These are phyloP conservation scores for Cotesia typhae DNA, from an alignment of 1,140 invertebrate species.

Conservation along the genomic window DNA sequence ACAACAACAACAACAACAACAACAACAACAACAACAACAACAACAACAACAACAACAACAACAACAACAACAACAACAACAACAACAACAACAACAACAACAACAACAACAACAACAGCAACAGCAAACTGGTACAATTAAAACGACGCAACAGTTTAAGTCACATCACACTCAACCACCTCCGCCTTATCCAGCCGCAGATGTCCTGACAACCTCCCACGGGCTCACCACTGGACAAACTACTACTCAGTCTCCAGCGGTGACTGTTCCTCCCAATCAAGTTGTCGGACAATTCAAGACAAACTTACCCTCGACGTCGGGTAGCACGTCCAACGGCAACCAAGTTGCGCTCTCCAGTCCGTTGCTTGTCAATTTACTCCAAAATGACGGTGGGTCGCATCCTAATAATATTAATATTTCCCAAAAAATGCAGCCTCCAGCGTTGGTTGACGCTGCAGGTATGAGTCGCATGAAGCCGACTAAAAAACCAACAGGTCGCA, in stretches of 20 bases:
- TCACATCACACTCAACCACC: slow-evolving; percentile 58
- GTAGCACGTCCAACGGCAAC: slow-evolving; percentile 55
- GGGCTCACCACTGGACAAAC: slow-evolving; percentile 51
- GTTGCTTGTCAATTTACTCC: slow-evolving; percentile 88
- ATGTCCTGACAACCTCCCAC: slow-evolving; percentile 48
- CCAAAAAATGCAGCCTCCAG: slow-evolving; percentile 66
- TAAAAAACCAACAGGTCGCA: slow-evolving; percentile 60
- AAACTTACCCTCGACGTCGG: slow-evolving; percentile 57
- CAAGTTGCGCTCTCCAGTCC: slow-evolving; percentile 83
- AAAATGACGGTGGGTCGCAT: slow-evolving; percentile 78
- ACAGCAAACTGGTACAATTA: slow-evolving; percentile 43
- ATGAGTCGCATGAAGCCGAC: slow-evolving; percentile 62
- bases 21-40: slow-evolving; percentile 34
- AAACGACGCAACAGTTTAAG: slow-evolving; percentile 63
- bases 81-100: slow-evolving; percentile 35
- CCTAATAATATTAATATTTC: slow-evolving; percentile 55
- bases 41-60: slow-evolving; percentile 35
- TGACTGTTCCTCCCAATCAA: slow-evolving; percentile 42
- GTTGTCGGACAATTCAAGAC: slow-evolving; percentile 54
- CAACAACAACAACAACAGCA: slow-evolving; percentile 34
- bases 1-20: no score
- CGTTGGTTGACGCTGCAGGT: slow-evolving; percentile 60
- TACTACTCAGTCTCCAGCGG: slow-evolving; percentile 45
- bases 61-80: slow-evolving; percentile 34
- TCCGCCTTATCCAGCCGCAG: slow-evolving; percentile 63